A percentile compares a stretch with the other conserved stretches of the same genome.
These are phyloP conservation scores for Acrobasis repandana DNA, from an alignment of 2,888 invertebrate genomes.

Conservation along the genomic window DNA sequence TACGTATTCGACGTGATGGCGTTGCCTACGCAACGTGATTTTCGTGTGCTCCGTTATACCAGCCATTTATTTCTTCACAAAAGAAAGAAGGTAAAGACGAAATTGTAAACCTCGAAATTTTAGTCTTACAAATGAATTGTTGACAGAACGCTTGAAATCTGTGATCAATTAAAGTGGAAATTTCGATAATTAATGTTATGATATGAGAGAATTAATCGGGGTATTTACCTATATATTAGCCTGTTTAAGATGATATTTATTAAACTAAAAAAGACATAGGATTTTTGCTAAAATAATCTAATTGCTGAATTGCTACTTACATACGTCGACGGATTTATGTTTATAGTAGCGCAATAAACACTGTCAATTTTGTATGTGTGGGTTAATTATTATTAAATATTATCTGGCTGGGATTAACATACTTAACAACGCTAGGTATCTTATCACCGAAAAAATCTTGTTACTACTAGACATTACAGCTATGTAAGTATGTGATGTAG, in stretches of 20 bases:
- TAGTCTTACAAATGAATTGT: background rate
- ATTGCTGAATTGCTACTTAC: too few relatives aligned
- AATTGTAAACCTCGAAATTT: background rate
- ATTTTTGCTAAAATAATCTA: background rate
- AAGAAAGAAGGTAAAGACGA: background rate
- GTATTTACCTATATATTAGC: background rate
- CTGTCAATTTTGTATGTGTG: too few relatives aligned
- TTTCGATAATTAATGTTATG: conserved; percentile 16
- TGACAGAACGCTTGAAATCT: conserved; percentile 11
- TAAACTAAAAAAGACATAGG: background rate
- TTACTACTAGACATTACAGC: too few relatives aligned
- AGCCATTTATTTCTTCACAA: background rate
- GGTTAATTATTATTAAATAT: too few relatives aligned
- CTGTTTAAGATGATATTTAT: background rate
- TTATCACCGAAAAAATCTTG: too few relatives aligned
- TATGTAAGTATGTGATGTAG: too few relatives aligned
- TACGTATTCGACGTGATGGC: background rate
- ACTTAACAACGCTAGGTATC: too few relatives aligned
- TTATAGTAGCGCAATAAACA: too few relatives aligned
- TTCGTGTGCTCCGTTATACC: background rate
- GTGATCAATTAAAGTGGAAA: conserved; percentile 12
- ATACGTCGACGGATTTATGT: too few relatives aligned
- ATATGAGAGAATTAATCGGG: conserved; percentile 16
- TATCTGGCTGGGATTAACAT: too few relatives aligned
- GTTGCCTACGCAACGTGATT: background rate